A percentile compares a stretch with the other conserved stretches of the same genome.
These are phyloP conservation scores for Malurus melanocephalus DNA, from an alignment of 2,113 vertebrate species.

Conservation along the genomic window DNA sequence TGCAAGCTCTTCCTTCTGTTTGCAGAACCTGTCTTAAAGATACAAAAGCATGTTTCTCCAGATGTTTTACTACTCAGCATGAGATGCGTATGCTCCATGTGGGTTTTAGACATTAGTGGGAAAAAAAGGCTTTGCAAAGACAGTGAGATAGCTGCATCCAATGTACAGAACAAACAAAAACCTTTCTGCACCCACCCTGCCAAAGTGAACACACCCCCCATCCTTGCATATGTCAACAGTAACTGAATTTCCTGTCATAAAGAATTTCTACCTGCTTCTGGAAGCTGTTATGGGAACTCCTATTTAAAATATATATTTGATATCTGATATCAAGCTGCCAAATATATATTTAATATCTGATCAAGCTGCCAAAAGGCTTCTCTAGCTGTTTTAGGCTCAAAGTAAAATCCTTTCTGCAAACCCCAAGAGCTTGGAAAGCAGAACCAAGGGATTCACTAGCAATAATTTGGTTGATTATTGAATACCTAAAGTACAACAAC, in stretches of 20 bases:
- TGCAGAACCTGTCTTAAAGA: background rate
- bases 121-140: background rate
- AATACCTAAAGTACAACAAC: background rate
- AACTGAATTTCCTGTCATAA: fast-evolving
- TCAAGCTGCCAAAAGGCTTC: background rate
- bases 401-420: background rate
- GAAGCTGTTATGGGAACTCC: background rate
- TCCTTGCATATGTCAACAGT: background rate
- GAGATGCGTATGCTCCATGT: background rate
- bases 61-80: background rate
- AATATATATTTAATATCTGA: background rate
- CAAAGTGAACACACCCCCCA: background rate
- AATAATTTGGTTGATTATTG: background rate
- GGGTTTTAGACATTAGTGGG: background rate
- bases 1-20: background rate
- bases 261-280: background rate
- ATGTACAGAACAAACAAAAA: background rate
- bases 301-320: background rate
- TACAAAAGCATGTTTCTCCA: background rate
- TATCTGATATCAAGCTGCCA: background rate
- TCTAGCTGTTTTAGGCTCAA: background rate
- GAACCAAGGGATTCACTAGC: background rate
- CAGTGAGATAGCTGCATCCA: background rate
- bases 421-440: background rate
- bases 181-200: background rate